These are phyloP conservation scores for Aramus guarauna DNA, from an alignment of 2,113 vertebrate species.

Conservation along the genomic window DNA sequence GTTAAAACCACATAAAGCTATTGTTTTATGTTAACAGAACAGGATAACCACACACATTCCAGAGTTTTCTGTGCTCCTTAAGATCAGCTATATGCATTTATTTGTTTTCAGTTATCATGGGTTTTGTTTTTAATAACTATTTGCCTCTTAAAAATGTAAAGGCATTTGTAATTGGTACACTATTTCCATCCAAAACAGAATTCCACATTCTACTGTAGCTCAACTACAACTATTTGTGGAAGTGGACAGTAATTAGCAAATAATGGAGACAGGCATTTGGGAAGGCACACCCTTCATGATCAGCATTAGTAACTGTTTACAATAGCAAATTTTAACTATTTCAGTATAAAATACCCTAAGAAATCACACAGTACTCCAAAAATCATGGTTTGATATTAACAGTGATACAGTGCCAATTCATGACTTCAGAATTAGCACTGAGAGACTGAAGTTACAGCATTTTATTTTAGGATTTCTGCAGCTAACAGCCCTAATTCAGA, in stretches of 20 bases:
- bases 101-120: not conserved
- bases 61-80: not conserved
- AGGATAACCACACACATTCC: not conserved
- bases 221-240: conserved; percentile 48
- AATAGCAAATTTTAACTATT: conserved; percentile 1
- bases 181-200: not conserved
- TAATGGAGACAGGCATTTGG: conserved; percentile 31
- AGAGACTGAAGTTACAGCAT: not conserved
- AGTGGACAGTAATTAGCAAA: conserved; percentile 11
- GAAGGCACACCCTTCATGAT: conserved; percentile 27
- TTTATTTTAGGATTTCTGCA: not conserved
- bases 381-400: not conserved
- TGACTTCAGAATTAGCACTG: not conserved
- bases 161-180: not conserved
- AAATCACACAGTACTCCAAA: not conserved
- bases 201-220: not conserved
- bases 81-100: not conserved
- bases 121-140: not conserved
- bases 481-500: not conserved
- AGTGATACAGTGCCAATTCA: not conserved
- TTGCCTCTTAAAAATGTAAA: not conserved
- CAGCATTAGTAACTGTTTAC: not conserved
- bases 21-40: not conserved
- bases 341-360: not conserved
- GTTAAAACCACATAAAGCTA: conserved; percentile 3